A percentile compares a stretch with the other conserved stretches of the same genome.
phyloP scores from a whole-genome alignment of 2,797 vertebrate species.

The Coregonus suidteri region DNA sequence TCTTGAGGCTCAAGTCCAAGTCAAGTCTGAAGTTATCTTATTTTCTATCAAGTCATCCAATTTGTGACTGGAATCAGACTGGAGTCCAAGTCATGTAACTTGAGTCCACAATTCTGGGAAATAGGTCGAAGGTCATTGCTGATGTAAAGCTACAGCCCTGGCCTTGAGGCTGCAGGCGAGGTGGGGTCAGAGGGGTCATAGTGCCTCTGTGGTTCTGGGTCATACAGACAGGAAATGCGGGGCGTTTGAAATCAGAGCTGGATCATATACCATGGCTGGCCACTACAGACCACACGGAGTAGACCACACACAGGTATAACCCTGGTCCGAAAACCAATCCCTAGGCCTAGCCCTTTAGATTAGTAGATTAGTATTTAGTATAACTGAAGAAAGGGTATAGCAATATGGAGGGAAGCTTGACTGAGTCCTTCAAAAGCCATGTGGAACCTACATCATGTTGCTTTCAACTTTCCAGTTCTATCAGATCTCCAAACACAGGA shows the following conservation, averaged over 20 bases:
- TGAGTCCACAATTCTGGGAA: too few relatives aligned
- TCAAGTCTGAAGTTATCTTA: too few relatives aligned
- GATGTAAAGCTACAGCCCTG: not conserved
- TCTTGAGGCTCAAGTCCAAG: too few relatives aligned
- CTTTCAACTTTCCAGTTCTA: too few relatives aligned
- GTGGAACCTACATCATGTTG: too few relatives aligned
- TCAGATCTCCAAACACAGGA: too few relatives aligned
- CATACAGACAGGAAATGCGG: not conserved
- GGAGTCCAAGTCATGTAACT: too few relatives aligned
- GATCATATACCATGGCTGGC: not conserved
- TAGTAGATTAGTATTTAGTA: not conserved
- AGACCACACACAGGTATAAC: not conserved
- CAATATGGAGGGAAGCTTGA: too few relatives aligned
- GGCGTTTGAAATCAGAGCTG: not conserved
- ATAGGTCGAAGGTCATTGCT: not conserved
- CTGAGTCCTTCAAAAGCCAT: too few relatives aligned
- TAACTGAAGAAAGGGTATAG: too few relatives aligned
- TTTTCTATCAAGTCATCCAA: too few relatives aligned
- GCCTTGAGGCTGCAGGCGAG: not conserved
- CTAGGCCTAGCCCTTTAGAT: not conserved
- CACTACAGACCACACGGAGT: not conserved
- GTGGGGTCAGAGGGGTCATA: not conserved
- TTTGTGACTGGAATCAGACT: too few relatives aligned
- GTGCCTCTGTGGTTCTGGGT: not conserved
- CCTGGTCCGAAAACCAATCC: not conserved